Evolutionary conservation across 2,113 vertebrate species (phyloP).

Genomic region (Equus quagga): DNA sequence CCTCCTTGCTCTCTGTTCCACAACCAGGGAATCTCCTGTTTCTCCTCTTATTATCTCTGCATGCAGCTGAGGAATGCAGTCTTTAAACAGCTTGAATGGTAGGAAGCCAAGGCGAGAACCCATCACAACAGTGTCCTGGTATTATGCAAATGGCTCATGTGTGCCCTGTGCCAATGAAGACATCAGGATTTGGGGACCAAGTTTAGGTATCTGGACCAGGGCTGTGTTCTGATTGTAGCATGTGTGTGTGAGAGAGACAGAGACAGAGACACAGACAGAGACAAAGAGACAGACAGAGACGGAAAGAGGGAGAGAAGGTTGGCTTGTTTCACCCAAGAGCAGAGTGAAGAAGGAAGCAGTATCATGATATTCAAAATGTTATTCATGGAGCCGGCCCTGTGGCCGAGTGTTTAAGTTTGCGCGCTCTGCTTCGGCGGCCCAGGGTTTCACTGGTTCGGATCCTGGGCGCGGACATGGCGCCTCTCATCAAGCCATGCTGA

Average conservation of each 20-base stretch:
- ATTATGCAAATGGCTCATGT: background rate
- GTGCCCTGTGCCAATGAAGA: background rate
- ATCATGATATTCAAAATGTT: background rate
- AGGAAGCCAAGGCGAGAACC: background rate
- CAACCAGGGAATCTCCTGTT: background rate
- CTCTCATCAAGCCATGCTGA: no score
- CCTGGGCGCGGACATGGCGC: no score
- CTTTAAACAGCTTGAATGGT: background rate
- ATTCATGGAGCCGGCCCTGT: background rate
- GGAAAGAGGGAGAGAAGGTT: background rate
- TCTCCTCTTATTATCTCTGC: background rate
- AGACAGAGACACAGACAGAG: background rate
- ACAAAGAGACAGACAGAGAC: background rate
- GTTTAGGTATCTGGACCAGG: background rate
- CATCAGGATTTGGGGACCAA: background rate
- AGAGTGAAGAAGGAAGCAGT: background rate
- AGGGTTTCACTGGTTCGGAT: no score
- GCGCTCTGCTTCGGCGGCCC: no score
- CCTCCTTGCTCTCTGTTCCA: background rate
- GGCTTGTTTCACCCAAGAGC: background rate
- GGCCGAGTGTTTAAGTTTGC: no score
- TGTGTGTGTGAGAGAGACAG: no score
- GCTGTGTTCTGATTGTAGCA: background rate
- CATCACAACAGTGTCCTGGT: background rate
- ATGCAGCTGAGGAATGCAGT: background rate